Percentiles rank a stretch among this genome's conserved stretches.
Conservation (phyloP, 2,113 vertebrate species). For the Rhagologus leucostigma region DNA sequence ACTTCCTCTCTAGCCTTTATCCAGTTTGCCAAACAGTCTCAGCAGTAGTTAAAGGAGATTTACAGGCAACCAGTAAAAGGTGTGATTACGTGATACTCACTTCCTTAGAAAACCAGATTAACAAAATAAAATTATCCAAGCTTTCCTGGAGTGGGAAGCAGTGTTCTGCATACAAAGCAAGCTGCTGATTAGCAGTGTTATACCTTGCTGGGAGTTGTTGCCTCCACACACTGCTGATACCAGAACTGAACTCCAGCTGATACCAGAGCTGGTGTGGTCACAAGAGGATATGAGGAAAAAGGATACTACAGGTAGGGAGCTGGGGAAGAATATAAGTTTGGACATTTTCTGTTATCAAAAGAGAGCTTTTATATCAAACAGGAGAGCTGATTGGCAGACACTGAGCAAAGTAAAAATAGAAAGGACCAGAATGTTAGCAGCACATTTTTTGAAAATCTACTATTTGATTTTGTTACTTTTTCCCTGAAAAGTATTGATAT, state of each 20-base stretch:
- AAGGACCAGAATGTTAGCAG: neutral
- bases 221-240: neutral
- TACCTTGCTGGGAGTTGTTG: neutral
- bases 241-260: neutral
- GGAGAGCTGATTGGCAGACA: neutral
- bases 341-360: neutral
- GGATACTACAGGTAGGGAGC: neutral
- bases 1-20: neutral
- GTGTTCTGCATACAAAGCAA: neutral
- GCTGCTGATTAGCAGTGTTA: neutral
- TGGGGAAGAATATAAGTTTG: neutral
- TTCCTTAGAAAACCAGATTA: conserved; percentile 20
- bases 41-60: neutral
- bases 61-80: neutral
- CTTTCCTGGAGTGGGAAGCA: neutral
- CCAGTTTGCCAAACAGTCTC: neutral
- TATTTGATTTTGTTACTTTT: neutral
- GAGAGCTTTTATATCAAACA: neutral
- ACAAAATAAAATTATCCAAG: neutral
- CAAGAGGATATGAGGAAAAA: neutral
- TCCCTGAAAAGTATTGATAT: neutral
- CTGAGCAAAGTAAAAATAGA: neutral
- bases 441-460: accelerated
- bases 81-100: neutral
- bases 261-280: neutral